A percentile compares a stretch with the other conserved stretches of the same genome.
Evolutionary conservation across 2,113 vertebrate genomes (phyloP).

Genomic region (Dinomys branickii): DNA sequence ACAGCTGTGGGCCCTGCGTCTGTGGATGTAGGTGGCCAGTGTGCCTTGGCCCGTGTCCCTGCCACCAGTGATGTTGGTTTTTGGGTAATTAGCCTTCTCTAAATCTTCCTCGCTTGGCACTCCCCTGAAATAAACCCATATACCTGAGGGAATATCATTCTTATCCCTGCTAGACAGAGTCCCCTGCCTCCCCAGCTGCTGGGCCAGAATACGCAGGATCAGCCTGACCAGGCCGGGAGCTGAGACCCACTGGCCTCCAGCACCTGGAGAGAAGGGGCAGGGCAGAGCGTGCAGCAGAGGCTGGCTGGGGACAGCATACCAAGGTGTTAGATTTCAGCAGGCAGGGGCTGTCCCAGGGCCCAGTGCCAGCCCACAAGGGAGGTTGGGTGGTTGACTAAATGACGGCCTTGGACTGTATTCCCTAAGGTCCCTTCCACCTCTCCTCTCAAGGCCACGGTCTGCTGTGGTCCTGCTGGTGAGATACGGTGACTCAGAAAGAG

Average conservation of each 20-base stretch:
- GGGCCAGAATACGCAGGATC: not conserved
- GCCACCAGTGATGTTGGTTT: not conserved
- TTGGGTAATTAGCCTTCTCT: not conserved
- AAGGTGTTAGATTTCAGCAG: not conserved
- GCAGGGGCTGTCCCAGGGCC: not conserved
- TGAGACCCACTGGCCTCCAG: not conserved
- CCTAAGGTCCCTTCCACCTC: not conserved
- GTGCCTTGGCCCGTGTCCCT: not conserved
- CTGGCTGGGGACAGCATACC: not conserved
- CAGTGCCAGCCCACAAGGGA: not conserved
- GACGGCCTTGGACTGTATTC: not conserved
- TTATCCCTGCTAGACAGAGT: not conserved
- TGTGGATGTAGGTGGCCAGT: not conserved
- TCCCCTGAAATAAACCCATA: not conserved
- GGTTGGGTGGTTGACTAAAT: not conserved
- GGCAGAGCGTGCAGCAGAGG: not conserved
- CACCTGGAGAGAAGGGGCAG: not conserved
- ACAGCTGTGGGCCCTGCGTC: not conserved
- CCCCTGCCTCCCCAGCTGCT: not conserved
- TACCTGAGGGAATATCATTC: not conserved
- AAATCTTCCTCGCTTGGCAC: not conserved
- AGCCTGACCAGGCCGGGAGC: not conserved
- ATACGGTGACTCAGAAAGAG: constrained; percentile 31
- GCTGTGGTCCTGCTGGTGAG: not conserved
- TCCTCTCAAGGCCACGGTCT: not conserved